These are phyloP conservation scores for Acanthosepion esculentum DNA, from an alignment of 2,888 invertebrate genomes.

Conservation along the genomic window DNA sequence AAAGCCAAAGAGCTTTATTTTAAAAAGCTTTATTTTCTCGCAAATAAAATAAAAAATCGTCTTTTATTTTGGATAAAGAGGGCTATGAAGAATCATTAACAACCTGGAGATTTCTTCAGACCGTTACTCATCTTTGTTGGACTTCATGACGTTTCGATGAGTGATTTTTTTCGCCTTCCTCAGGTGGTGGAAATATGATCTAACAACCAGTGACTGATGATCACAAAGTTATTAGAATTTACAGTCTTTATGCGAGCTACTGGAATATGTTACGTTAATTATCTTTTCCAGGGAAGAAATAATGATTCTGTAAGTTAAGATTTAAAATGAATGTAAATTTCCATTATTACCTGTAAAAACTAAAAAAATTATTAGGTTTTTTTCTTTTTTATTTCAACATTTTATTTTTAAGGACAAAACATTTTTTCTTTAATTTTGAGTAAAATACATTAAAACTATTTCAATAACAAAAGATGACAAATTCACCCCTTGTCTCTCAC, in stretches of 20 bases:
- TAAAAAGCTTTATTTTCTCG: conserved; percentile 34
- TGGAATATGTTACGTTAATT: neutral
- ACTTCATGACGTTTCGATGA: neutral
- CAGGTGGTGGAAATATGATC: neutral
- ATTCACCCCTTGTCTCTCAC: neutral
- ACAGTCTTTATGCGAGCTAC: neutral
- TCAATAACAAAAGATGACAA: neutral
- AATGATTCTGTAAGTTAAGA: too few relatives aligned
- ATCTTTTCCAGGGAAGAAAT: too few relatives aligned
- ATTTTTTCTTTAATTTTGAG: too few relatives aligned
- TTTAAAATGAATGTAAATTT: too few relatives aligned
- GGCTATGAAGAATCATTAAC: neutral
- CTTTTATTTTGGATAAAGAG: neutral
- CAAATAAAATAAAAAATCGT: neutral
- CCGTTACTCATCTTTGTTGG: too few relatives aligned
- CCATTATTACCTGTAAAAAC: too few relatives aligned
- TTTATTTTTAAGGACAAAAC: too few relatives aligned
- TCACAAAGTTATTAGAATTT: neutral
- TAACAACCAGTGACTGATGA: neutral
- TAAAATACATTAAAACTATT: neutral
- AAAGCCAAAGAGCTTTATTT: conserved; percentile 2
- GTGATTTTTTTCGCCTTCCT: neutral
- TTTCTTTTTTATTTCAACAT: too few relatives aligned
- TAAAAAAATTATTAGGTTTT: too few relatives aligned
- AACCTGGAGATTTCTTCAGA: neutral